Evolutionary conservation across 2,888 invertebrate species (phyloP).

Genomic region (Dioctria linearis): DNA sequence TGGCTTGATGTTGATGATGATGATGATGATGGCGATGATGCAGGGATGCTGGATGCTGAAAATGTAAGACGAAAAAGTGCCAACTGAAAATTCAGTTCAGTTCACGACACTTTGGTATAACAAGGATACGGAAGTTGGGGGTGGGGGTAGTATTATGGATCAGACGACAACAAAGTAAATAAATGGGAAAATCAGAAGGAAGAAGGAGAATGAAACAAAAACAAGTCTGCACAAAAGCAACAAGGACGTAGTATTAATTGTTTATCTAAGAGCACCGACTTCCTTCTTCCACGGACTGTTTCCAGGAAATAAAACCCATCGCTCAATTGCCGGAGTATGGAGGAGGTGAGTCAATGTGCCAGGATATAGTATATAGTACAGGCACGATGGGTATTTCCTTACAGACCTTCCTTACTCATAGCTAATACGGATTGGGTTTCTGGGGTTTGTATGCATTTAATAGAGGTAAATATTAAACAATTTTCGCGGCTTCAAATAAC

Average conservation of each 20-base stretch:
- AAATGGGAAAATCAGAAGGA: slow-evolving; percentile 46
- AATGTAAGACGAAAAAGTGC: not conserved
- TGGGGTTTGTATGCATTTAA: slow-evolving; percentile 17
- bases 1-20: not conserved
- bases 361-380: not conserved
- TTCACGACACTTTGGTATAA: slow-evolving; percentile 14
- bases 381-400: slow-evolving; percentile 5
- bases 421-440: slow-evolving; percentile 33
- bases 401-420: slow-evolving; percentile 13
- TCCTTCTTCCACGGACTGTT: slow-evolving; percentile 33
- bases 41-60: not conserved
- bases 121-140: not conserved
- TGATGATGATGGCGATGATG: not conserved
- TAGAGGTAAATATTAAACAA: slow-evolving; percentile 13
- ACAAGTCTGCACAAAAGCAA: slow-evolving; percentile 59
- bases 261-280: slow-evolving; percentile 57
- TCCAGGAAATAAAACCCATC: slow-evolving; percentile 40
- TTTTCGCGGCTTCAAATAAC: slow-evolving; percentile 17
- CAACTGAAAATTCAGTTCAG: slow-evolving; percentile 19
- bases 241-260: slow-evolving; percentile 59
- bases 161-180: slow-evolving; percentile 44
- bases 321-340: slow-evolving; percentile 39
- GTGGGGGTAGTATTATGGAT: not conserved
- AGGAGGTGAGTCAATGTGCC: not conserved
- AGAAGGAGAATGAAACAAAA: slow-evolving; percentile 54